Base-by-base conservation (phyloP, 2,888 invertebrate species). In the Ormia ochracea region DNA sequence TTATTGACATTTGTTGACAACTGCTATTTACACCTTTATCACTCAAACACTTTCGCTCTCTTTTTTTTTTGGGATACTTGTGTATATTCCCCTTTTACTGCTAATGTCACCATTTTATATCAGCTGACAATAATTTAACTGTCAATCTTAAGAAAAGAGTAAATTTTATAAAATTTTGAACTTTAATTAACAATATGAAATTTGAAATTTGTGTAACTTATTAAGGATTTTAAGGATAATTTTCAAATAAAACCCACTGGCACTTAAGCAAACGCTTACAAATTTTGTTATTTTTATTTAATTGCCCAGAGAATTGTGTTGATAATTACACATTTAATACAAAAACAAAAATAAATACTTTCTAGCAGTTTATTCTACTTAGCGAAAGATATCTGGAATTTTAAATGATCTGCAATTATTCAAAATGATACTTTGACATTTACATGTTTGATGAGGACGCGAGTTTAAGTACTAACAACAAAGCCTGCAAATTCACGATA, bases 1-100 rank as follows among this genome's bases (percentile, higher is more conserved):
- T 59, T 52, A 79, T 68, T 79, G 79, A 66, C 79, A 75, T 69
- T 66, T 75, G 79, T 66, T 79, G 79, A 72, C 79, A 75, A 17
- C 12, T 31, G 41, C 33, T 70, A 54, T 79, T 79, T 38, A 66
- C 75, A 79, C 75, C 59, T 66, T 70, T 66, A 66, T 75, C 69
- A 79, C 45, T 56, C 61, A 36, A n/a, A 72, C 63, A 63, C 10
- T 36, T 14, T 19, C 26, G 7, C 43, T 19, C 31, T 6, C 19
- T 19, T 56, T 19, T 17, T 19, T 70, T 7, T 36, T 12, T 5
- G 6, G 26, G 14, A 17, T 31, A 3, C 19, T 2, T 19, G 17
- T 21, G 2, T 48, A n/a, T 45, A 10, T 7, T 31, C 50, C 19
- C 10, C 19, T 70, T 10, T 45, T 26, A 6, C 14, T 33, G 5